A percentile compares a stretch with the other conserved stretches of the same genome.
phyloP scores from a whole-genome alignment of 2,888 invertebrate genomes.

The Zonitis immaculata region DNA sequence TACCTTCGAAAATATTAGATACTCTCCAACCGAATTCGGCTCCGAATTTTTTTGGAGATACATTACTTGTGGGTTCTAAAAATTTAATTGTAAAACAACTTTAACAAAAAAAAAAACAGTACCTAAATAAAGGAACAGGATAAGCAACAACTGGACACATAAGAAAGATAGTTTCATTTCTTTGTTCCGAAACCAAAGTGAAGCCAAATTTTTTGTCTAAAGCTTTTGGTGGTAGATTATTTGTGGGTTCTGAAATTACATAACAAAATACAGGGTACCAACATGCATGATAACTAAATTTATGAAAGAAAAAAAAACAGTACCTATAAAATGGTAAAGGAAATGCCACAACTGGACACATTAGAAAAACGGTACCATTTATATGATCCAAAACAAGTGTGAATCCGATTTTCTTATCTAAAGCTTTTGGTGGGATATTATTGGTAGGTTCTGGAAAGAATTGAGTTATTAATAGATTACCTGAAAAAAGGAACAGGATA shows the following conservation, averaged over 20 bases:
- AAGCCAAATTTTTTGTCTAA: conserved; percentile 54
- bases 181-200: conserved; percentile 56
- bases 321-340: conserved; percentile 48
- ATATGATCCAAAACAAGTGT: conserved; percentile 50
- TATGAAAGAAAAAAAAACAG: conserved; percentile 13
- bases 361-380: conserved; percentile 48
- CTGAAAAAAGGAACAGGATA: conserved; percentile 67
- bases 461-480: conserved; percentile 47
- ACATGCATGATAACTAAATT: conserved; percentile 1
- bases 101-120: conserved; percentile 20
- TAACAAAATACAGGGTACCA: conserved; percentile 8
- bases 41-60: conserved; percentile 57
- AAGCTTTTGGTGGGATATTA: conserved; percentile 58
- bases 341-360: conserved; percentile 49
- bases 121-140: conserved; percentile 54
- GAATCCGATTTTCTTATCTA: conserved; percentile 51
- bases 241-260: conserved; percentile 50
- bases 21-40: conserved; percentile 58
- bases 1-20: conserved; percentile 50
- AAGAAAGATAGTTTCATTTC: conserved; percentile 55
- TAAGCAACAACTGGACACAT: conserved; percentile 57
- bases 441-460: conserved; percentile 59
- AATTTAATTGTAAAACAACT: conserved; percentile 17
- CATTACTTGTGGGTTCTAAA: conserved; percentile 60
- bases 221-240: conserved; percentile 60